Evolutionary conservation across 2,888 invertebrate species (phyloP).

Genomic region (Cerastis rubricosa): DNA sequence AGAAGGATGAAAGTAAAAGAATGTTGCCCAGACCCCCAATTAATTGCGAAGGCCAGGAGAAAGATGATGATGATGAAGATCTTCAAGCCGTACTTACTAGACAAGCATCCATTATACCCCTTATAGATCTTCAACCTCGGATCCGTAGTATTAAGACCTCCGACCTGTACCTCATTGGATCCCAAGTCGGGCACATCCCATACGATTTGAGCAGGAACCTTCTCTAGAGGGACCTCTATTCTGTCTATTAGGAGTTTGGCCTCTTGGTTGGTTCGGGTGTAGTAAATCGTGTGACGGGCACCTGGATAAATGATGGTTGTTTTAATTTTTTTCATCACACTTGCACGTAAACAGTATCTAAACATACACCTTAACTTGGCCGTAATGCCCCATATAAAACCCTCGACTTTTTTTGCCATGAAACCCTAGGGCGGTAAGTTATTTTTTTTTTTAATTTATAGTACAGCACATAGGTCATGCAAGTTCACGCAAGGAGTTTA

Average conservation of each 20-base stretch:
- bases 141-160: slow-evolving; percentile 96
- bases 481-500: too few species aligned
- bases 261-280: slow-evolving; percentile 93
- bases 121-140: slow-evolving; percentile 95
- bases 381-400: too few species aligned
- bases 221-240: slow-evolving; percentile 93
- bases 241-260: slow-evolving; percentile 94
- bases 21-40: too few species aligned
- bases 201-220: slow-evolving; percentile 92
- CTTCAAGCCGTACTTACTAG: slow-evolving; percentile 92
- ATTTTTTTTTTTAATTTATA: too few species aligned
- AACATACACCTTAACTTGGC: too few species aligned
- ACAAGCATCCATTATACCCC: slow-evolving; percentile 97
- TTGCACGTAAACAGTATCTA: too few species aligned
- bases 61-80: background rate
- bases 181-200: slow-evolving; percentile 93
- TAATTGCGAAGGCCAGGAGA: too few species aligned
- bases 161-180: slow-evolving; percentile 96
- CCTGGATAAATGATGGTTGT: slow-evolving; percentile 81
- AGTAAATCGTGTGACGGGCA: slow-evolving; percentile 94
- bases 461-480: too few species aligned
- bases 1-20: too few species aligned
- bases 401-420: too few species aligned
- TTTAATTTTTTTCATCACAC: too few species aligned
- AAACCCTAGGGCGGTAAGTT: too few species aligned